Evolutionary conservation across 37 sponge, comb jelly and placozoan species (phyloP).

Genomic region (Beroe ovata): DNA sequence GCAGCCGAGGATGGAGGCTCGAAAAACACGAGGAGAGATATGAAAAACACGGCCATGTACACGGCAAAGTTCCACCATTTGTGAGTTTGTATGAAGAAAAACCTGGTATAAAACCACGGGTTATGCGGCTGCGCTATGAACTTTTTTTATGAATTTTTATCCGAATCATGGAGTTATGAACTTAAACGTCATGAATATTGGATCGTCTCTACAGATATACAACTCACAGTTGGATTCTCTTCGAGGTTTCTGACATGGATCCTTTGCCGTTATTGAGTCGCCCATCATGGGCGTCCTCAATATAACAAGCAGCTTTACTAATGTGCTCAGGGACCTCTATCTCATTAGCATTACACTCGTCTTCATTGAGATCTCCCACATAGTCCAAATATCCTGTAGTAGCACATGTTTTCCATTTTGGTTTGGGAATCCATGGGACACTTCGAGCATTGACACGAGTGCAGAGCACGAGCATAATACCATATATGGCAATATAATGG

Average conservation of each 20-base stretch:
- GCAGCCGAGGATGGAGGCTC: constrained; percentile 60
- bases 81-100: constrained; percentile 57
- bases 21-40: constrained; percentile 29
- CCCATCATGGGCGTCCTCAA: constrained; percentile 52
- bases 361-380: neutral
- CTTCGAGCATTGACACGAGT: no score
- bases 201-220: no score
- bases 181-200: no score
- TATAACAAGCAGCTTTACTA: constrained; percentile 60
- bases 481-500: no score
- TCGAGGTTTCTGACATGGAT: constrained; percentile 24
- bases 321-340: constrained; percentile 14
- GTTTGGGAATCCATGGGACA: no score
- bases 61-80: constrained; percentile 14
- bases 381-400: neutral
- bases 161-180: no score
- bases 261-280: constrained; percentile 47
- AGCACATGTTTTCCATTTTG: no score
- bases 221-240: constrained; percentile 53
- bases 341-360: neutral
- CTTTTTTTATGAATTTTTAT: no score
- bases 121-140: no score
- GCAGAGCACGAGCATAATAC: no score
- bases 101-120: neutral
- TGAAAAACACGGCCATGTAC: constrained; percentile 9